phyloP scores from a whole-genome alignment of 2,888 invertebrate genomes.

The Eutolmus rufibarbis region DNA sequence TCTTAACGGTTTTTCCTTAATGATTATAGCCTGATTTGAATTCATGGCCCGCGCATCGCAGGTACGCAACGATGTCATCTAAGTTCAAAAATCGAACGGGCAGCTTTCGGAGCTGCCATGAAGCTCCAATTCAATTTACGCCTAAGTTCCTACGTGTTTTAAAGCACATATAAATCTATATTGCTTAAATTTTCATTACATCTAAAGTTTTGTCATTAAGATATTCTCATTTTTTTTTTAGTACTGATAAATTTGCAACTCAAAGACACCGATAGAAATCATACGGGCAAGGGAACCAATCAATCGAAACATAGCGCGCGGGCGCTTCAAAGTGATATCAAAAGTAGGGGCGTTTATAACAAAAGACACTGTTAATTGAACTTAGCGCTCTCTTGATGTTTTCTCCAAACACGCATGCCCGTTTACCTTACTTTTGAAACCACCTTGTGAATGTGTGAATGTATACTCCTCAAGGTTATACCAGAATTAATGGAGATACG shows the following conservation, averaged over 20 bases:
- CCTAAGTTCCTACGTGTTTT: neutral
- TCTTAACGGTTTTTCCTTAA: constrained; percentile 21
- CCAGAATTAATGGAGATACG: neutral
- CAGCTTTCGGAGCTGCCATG: neutral
- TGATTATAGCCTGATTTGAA: neutral
- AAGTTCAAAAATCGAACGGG: constrained; percentile 8
- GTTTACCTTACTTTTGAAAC: neutral
- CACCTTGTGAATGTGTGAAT: neutral
- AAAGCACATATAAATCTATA: constrained; percentile 39
- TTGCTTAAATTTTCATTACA: constrained; percentile 33
- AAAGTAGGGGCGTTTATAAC: neutral
- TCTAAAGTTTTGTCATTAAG: constrained; percentile 18
- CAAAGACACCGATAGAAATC: neutral
- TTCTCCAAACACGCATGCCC: neutral
- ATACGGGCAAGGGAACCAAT: neutral
- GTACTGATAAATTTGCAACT: neutral
- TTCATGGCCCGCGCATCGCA: neutral
- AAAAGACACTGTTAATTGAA: neutral
- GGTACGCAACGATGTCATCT: neutral
- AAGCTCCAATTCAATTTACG: constrained; percentile 12
- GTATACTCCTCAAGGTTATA: neutral
- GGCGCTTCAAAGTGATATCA: neutral
- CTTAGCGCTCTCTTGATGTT: neutral
- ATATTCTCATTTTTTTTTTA: neutral
- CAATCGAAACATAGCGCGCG: neutral